Conservation (phyloP, 2,888 invertebrate genomes). For the Diogma glabrata region DNA sequence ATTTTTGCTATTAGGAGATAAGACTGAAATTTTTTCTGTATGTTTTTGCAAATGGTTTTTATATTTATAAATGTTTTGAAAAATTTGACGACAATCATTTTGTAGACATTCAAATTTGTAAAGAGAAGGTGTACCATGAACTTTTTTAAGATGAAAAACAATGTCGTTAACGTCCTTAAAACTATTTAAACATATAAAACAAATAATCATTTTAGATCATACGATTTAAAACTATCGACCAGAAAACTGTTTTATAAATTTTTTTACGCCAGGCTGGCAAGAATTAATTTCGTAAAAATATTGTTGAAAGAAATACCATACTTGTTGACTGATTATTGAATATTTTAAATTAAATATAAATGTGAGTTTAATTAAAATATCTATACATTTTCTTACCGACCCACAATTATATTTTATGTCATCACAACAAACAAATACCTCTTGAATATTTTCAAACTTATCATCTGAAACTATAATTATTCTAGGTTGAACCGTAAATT, state of each 20-base stretch:
- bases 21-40: background rate
- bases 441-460: conserved; percentile 7
- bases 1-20: background rate
- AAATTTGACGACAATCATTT: conserved; percentile 1
- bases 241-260: background rate
- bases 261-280: background rate
- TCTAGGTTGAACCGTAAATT: conserved; percentile 13
- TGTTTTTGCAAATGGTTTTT: background rate
- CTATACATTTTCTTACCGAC: conserved; percentile 12
- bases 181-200: conserved; percentile 2
- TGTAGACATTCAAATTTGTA: conserved; percentile 6
- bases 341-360: background rate
- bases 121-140: conserved; percentile 5
- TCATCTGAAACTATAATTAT: conserved; percentile 11
- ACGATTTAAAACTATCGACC: background rate
- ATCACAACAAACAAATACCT: conserved; percentile 12
- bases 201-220: background rate
- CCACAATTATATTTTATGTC: conserved; percentile 12
- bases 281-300: conserved; percentile 12
- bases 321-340: conserved; percentile 9
- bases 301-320: conserved; percentile 11
- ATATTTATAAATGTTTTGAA: conserved; percentile 4
- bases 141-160: background rate
- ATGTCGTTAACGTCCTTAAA: background rate
- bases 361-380: conserved; percentile 12